Conservation (phyloP, 2,888 invertebrate species). For the Philonicus albiceps region DNA sequence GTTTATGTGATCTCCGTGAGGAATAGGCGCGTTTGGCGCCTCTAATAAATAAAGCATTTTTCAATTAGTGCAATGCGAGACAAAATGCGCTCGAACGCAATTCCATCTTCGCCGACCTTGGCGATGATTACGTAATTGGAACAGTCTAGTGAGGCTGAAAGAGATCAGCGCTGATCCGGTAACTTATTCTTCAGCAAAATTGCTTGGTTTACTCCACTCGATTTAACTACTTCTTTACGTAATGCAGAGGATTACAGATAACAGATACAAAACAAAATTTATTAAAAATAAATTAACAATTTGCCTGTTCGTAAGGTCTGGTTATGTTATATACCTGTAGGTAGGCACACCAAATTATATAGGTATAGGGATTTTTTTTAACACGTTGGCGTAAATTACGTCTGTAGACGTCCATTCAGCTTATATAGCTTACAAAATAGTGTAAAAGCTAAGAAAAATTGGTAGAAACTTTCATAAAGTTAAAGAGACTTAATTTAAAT, state of each 20-base stretch:
- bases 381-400: no score
- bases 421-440: no score
- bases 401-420: no score
- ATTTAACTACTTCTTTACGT: neutral
- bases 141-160: neutral
- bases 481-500: no score
- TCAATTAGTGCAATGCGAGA: neutral
- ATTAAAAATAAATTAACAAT: neutral
- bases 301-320: no score
- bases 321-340: no score
- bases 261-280: neutral
- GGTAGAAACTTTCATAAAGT: no score
- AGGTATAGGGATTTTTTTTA: no score
- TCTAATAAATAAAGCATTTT: neutral
- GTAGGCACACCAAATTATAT: no score
- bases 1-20: neutral
- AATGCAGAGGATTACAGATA: neutral
- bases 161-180: neutral
- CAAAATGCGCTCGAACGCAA: neutral
- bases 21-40: neutral
- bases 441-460: no score
- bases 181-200: neutral
- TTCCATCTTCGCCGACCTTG: neutral
- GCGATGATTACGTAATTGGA: neutral
- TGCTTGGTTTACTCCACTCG: neutral